phyloP scores from a whole-genome alignment of 2,888 invertebrate genomes.

The Tetragonisca angustula region DNA sequence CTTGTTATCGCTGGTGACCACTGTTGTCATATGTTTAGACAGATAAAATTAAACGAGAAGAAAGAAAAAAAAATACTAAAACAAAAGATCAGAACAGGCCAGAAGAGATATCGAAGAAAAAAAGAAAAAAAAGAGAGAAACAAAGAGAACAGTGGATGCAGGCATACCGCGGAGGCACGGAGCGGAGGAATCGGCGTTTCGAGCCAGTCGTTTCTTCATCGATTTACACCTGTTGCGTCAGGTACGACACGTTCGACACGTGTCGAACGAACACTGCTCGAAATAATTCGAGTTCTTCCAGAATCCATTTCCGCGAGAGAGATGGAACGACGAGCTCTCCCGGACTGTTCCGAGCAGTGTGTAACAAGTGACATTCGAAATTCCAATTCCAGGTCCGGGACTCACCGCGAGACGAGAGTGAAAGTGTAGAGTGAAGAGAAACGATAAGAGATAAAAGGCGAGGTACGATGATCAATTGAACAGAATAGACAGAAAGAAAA shows the following conservation, averaged over 20 bases:
- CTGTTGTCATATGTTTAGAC: constrained; percentile 22
- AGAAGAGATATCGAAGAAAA: constrained; percentile 17
- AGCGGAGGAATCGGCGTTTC: constrained; percentile 27
- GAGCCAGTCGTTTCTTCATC: not conserved
- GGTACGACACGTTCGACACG: not conserved
- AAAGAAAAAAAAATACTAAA: constrained; percentile 19
- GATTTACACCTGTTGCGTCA: constrained; percentile 19
- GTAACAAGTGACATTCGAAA: not conserved
- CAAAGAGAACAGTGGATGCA: constrained; percentile 35
- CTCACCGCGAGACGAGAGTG: not conserved
- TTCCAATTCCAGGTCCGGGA: not conserved
- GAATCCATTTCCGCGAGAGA: not conserved
- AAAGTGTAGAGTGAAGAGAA: not conserved
- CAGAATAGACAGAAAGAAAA: too few species aligned
- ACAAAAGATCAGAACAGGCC: constrained; percentile 43
- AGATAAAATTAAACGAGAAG: not conserved
- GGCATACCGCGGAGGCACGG: constrained; percentile 21
- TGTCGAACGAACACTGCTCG: not conserved
- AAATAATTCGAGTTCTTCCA: not conserved
- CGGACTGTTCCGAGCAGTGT: not conserved
- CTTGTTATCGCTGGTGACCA: constrained; percentile 23
- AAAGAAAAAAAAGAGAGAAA: constrained; percentile 4
- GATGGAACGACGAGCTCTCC: not conserved
- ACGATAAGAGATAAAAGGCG: constrained; percentile 28
- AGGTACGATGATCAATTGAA: constrained; percentile 28